Base-by-base conservation (phyloP, 2,113 vertebrate genomes). In the Melanotaenia duboulayi region DNA sequence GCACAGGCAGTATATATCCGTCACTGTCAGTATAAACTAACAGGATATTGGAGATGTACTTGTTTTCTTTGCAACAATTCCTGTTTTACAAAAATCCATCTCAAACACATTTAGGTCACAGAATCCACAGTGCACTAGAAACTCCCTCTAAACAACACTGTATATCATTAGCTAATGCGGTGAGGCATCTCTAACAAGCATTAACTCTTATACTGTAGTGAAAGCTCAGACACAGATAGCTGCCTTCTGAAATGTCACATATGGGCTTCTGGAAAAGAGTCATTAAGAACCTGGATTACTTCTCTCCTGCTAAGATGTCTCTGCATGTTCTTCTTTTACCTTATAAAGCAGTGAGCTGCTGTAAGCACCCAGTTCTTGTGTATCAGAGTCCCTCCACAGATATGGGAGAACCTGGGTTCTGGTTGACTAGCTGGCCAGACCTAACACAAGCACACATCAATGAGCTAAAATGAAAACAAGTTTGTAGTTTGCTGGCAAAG, bases 321-420 rank as follows among this genome's bases (percentile, higher is more conserved):
- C 61, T 50, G 22, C 19, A 19, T 44, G 2, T 19, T 11, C 28
- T 7, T 40, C 37, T 48, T n/a, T 79, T 78, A 94, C 93, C 81
- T 89, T 56, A 94, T 93, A 78, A 95, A 94, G 76, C 92, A 94
- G 81, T 93, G 93, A 24, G 93, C 92, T 16, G 93, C 93, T 54
- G 91, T 93, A 3, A 93, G 79, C 2, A 93, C 90, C 92, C 93
- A 93, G 81, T 93, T 92, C 81, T 92, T 94, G 71, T 94, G 93
- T 65, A 94, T 94, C 0, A 94, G 88, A 37, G 93, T 94, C 2
- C 89, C 94, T 20, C 93, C 93, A 65, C 93, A 94, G 22, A 69
- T 94, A 58, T 95, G 94, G 54, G 71, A 84, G 67, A 93, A 94
- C 1, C 4, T 76, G 10, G 92, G 91, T 0, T 88, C 76, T 60